Evolutionary conservation across 2,113 vertebrate genomes (phyloP), one percentile per base, ranked within the genome.

Genomic region (Cyprinodon variegatus): DNA sequence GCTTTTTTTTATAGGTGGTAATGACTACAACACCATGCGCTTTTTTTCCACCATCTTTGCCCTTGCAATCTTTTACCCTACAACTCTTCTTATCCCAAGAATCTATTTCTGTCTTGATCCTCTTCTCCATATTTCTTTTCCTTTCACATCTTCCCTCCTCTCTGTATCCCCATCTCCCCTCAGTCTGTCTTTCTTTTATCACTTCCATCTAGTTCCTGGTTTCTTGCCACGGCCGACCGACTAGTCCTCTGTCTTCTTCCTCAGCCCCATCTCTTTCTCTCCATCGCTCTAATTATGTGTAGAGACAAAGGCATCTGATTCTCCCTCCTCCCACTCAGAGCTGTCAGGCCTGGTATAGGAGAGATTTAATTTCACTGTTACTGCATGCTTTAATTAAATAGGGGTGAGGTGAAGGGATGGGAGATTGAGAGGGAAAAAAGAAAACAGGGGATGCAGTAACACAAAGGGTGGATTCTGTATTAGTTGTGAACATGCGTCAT

Each of bases 281-380:
- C 92, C 83, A 83, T 86, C 85, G 80, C 89, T 89, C 92, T 94
- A 94, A 95, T 94, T 94, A 94, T 74, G 85, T 83, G 83, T 77
- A 77, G 90, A 94, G 93, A 94, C 93, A 94, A 95, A 94, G 92
- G 90, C 90, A 80, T 87, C 85, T 87, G 90, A 92, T 92, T 94
- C 89, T 90, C 87, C 89, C 91, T 92, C 90, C 92, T 93, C 93
- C 93, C 90, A 93, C 92, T 94, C 89, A 87, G 89, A 91, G 92
- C 92, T 91, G 92, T 92, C 93, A 94, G 94, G 88, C 90, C 87
- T 80, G 67, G 89, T 91, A 91, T 92, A 94, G 93, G 93, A 94
- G 92, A 95, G 93, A 93, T 93, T 95, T 95, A 93, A 94, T 95
- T 95, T 95, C 94, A 95, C 94, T 94, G 93, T 93, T 93, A 92